Conservation (phyloP, 1,140 invertebrate species). For the Lerema accius region DNA sequence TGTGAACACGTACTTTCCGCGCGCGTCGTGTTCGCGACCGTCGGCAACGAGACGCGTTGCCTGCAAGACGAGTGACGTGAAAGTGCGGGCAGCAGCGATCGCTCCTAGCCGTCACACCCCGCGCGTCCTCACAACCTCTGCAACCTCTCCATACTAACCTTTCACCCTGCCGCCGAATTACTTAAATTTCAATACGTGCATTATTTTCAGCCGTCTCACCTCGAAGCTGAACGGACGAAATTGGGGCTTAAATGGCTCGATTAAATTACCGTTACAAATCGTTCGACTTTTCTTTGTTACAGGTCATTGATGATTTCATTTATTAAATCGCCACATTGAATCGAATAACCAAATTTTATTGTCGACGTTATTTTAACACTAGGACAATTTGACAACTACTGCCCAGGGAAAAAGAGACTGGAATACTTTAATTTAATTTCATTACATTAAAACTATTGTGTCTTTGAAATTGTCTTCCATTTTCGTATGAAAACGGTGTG, state of each 20-base stretch:
- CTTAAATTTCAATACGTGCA: constrained; percentile 41
- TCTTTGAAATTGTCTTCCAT: too few relatives aligned
- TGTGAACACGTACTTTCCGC: constrained; percentile 50
- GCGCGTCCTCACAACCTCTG: constrained; percentile 43
- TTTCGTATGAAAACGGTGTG: too few relatives aligned
- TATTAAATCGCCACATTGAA: too few relatives aligned
- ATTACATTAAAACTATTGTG: too few relatives aligned
- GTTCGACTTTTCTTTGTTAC: neutral
- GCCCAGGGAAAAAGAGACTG: too few relatives aligned
- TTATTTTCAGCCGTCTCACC: constrained; percentile 27
- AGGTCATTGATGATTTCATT: too few relatives aligned
- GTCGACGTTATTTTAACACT: too few relatives aligned
- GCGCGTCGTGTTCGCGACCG: constrained; percentile 34
- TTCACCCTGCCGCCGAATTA: constrained; percentile 40
- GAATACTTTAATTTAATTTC: too few relatives aligned
- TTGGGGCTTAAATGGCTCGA: neutral
- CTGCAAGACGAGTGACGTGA: constrained; percentile 47
- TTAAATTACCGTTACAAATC: neutral
- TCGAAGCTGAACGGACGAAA: constrained; percentile 11
- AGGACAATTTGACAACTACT: too few relatives aligned
- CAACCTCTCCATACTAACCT: constrained; percentile 40
- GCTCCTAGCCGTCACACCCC: constrained; percentile 42
- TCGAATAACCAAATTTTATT: too few relatives aligned
- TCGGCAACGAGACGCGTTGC: constrained; percentile 45
- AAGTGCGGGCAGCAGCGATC: constrained; percentile 49